phyloP scores from a whole-genome alignment of 1,140 invertebrate species.

The Samia ricini region DNA sequence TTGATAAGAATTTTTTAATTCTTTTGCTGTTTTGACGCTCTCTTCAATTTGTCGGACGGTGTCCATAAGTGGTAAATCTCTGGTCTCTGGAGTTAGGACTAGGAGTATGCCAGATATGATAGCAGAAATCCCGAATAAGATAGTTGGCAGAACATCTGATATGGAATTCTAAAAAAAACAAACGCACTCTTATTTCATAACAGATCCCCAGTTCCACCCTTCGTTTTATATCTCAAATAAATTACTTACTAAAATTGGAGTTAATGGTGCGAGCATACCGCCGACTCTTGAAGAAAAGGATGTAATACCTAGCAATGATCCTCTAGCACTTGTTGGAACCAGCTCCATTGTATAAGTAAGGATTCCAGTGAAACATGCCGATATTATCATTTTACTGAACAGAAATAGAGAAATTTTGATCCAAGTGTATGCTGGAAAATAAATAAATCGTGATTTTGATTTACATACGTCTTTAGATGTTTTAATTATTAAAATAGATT shows the following conservation, averaged over 20 bases:
- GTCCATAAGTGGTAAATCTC: conserved; percentile 81
- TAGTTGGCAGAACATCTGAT: conserved; percentile 75
- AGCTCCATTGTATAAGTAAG: conserved; percentile 85
- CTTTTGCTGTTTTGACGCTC: conserved; percentile 11
- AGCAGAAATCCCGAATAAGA: conserved; percentile 81
- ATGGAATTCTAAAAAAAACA: conserved; percentile 38
- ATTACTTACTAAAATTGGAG: conserved; percentile 80
- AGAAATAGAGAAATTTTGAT: conserved; percentile 80
- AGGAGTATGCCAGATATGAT: conserved; percentile 79
- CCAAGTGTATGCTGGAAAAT: conserved; percentile 36
- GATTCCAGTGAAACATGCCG: conserved; percentile 82
- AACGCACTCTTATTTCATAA: not conserved
- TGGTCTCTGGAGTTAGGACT: conserved; percentile 84
- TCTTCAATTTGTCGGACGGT: conserved; percentile 81
- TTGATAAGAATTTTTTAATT: not conserved
- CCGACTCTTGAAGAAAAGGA: conserved; percentile 84
- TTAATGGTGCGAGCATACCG: conserved; percentile 85
- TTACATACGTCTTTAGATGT: too few species aligned
- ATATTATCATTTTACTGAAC: conserved; percentile 84
- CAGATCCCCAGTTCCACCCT: too few species aligned
- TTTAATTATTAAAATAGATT: too few species aligned
- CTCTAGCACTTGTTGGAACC: conserved; percentile 84
- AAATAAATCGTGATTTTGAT: not conserved
- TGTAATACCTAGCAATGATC: conserved; percentile 82
- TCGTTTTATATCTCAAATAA: conserved; percentile 1